phyloP scores from a whole-genome alignment of 2,888 invertebrate genomes.

The Xestia sexstrigata region DNA sequence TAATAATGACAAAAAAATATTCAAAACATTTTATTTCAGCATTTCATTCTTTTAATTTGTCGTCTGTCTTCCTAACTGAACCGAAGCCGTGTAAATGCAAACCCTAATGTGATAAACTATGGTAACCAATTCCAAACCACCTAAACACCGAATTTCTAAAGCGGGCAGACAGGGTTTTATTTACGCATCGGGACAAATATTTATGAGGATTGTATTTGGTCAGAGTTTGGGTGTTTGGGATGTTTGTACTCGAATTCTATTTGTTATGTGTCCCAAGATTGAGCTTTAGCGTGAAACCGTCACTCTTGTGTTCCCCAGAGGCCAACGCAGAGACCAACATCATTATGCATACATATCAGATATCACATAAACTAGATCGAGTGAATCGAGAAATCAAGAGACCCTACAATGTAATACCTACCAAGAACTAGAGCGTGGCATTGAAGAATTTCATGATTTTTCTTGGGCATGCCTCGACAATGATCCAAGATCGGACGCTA shows the following conservation, averaged over 20 bases:
- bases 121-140: neutral
- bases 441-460: neutral
- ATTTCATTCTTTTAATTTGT: neutral
- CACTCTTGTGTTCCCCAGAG: conserved; percentile 3
- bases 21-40: neutral
- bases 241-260: conserved; percentile 12
- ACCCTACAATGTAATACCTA: neutral
- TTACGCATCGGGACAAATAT: conserved; percentile 10
- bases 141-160: neutral
- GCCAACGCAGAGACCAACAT: neutral
- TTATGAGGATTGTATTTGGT: neutral
- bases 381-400: neutral
- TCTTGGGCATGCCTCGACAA: neutral
- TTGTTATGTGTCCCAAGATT: conserved; percentile 1
- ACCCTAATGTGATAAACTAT: neutral
- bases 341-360: neutral
- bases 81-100: neutral
- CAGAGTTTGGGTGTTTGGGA: conserved; percentile 1
- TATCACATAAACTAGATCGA: neutral
- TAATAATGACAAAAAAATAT: neutral
- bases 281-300: conserved; percentile 4
- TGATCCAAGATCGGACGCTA: neutral
- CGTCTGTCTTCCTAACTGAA: neutral
- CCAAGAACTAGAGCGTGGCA: neutral
- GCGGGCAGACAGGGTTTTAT: neutral